Conservation (phyloP, 2,797 vertebrate genomes). For the Odontamblyopus rebecca region DNA sequence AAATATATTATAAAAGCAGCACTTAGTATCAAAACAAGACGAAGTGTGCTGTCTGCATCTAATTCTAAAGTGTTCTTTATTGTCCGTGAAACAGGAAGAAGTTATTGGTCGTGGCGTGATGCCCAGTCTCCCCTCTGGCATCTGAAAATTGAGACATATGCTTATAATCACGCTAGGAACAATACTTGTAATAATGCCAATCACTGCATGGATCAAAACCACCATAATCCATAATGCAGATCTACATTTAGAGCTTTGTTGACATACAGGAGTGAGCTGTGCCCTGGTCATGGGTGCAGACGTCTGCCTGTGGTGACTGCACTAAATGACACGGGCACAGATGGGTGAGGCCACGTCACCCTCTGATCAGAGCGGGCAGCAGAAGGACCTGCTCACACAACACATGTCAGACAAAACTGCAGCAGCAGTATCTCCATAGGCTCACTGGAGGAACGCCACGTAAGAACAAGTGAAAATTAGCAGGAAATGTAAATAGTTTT, state of each 20-base stretch:
- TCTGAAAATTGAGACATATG: too few species aligned
- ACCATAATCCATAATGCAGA: too few species aligned
- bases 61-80: too few species aligned
- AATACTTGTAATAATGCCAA: too few species aligned
- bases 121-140: too few species aligned
- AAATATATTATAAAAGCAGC: too few species aligned
- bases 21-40: too few species aligned
- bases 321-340: constrained; percentile 65
- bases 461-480: constrained; percentile 10
- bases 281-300: not conserved
- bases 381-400: constrained; percentile 69
- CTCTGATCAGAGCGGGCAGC: constrained; percentile 66
- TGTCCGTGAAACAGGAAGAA: too few species aligned
- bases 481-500: constrained; percentile 33
- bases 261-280: not conserved
- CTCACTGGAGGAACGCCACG: constrained; percentile 54
- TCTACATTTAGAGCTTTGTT: not conserved
- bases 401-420: constrained; percentile 75
- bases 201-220: too few species aligned
- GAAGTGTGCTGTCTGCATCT: too few species aligned
- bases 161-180: too few species aligned
- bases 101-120: too few species aligned
- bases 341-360: constrained; percentile 60
- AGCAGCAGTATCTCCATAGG: constrained; percentile 52
- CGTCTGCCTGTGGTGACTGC: constrained; percentile 34